Evolutionary conservation across 2,113 vertebrate species (phyloP).

Genomic region (Xiphophorus maculatus): DNA sequence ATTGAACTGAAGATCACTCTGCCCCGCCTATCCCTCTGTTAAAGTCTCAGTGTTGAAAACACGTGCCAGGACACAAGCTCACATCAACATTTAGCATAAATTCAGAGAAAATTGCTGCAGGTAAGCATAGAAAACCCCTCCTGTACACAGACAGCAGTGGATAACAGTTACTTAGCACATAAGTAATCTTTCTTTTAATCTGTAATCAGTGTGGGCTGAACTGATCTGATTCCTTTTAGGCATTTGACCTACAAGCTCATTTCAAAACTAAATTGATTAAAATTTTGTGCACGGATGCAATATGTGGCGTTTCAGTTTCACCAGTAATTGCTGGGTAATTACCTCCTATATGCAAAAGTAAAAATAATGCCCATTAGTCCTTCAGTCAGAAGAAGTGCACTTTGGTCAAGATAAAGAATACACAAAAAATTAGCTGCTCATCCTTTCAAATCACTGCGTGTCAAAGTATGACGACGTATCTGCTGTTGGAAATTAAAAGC

Average conservation of each 20-base stretch:
- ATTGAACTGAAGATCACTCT: constrained; percentile 6
- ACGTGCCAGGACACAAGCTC: constrained; percentile 1
- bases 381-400: constrained; percentile 72
- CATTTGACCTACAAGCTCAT: constrained; percentile 1
- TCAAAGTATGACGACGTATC: constrained; percentile 31
- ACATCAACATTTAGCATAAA: constrained; percentile 5
- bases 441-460: constrained; percentile 25
- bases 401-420: constrained; percentile 64
- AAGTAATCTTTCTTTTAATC: constrained; percentile 8
- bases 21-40: background rate
- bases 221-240: background rate
- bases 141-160: constrained; percentile 16
- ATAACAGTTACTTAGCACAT: constrained; percentile 15
- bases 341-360: constrained; percentile 34
- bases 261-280: background rate
- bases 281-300: constrained; percentile 5
- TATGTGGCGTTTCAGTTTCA: constrained; percentile 11
- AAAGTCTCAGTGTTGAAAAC: constrained; percentile 1
- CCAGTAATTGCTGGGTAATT: constrained; percentile 18
- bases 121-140: constrained; percentile 27
- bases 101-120: constrained; percentile 14
- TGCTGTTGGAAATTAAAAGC: constrained; percentile 30
- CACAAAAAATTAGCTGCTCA: constrained; percentile 51
- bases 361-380: constrained; percentile 62
- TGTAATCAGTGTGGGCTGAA: constrained; percentile 16